phyloP scores from a whole-genome alignment of 2,113 vertebrate genomes.

The Forbesichthys agassizii region DNA sequence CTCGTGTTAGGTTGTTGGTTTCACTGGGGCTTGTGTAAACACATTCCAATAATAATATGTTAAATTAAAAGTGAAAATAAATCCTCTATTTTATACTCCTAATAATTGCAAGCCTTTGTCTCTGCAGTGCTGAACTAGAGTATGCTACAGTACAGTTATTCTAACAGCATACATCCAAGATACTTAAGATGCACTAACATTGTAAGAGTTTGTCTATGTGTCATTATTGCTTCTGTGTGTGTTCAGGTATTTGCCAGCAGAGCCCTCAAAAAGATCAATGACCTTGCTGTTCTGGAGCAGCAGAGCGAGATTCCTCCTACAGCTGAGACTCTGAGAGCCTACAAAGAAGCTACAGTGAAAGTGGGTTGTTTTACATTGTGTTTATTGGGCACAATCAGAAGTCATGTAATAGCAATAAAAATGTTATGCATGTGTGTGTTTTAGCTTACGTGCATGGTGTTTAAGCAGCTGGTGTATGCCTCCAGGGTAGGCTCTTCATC shows the following conservation, averaged over 20 bases:
- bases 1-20: too few species aligned
- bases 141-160: too few species aligned
- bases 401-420: background rate
- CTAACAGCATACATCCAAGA: background rate
- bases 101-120: too few species aligned
- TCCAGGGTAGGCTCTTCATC: constrained; percentile 71
- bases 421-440: constrained; percentile 21
- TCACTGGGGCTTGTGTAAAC: too few species aligned
- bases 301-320: constrained; percentile 60
- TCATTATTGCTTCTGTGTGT: constrained; percentile 8
- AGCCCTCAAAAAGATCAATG: constrained; percentile 86
- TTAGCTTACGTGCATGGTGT: constrained; percentile 90
- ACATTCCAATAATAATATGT: too few species aligned
- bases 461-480: constrained; percentile 87
- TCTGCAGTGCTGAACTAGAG: too few species aligned
- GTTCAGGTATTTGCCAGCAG: constrained; percentile 88
- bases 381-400: too few species aligned
- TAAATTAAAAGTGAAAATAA: too few species aligned
- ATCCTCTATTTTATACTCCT: too few species aligned
- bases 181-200: background rate
- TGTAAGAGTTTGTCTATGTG: constrained; percentile 6
- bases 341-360: constrained; percentile 88
- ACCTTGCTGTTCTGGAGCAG: constrained; percentile 82
- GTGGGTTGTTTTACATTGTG: constrained; percentile 40
- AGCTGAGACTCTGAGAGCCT: constrained; percentile 74